phyloP scores from a whole-genome alignment of 2,797 vertebrate species.

The Pseudotriccus pelzelni region DNA sequence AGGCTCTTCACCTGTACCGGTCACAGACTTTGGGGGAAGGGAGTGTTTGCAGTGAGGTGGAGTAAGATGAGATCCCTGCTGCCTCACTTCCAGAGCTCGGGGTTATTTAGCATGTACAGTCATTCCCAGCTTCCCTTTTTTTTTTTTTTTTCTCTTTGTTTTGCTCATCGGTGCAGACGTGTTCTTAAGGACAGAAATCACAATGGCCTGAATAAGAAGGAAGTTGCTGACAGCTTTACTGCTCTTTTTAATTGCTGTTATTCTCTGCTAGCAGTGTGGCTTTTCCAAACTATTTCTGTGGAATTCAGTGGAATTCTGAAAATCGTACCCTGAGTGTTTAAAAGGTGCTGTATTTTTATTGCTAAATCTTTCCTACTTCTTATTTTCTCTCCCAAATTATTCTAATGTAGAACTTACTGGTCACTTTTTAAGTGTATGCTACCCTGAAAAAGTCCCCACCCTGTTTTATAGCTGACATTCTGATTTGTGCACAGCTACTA shows the following conservation, averaged over 20 bases:
- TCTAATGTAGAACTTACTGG: background rate
- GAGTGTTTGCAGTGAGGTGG: background rate
- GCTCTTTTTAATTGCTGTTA: background rate
- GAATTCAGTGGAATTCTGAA: background rate
- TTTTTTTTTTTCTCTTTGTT: background rate
- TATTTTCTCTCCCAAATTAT: background rate
- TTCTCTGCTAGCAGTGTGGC: background rate
- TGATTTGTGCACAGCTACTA: background rate
- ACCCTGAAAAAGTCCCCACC: background rate
- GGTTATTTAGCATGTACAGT: background rate
- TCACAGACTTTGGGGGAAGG: background rate
- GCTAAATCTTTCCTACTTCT: background rate
- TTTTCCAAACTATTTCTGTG: background rate
- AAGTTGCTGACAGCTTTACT: slow-evolving; percentile 36
- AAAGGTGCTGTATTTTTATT: background rate
- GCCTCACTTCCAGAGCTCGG: background rate
- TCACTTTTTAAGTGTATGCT: background rate
- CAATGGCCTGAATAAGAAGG: background rate
- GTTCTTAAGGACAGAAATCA: background rate
- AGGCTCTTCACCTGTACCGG: background rate
- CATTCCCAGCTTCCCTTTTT: background rate
- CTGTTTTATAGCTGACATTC: background rate
- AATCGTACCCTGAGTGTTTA: background rate
- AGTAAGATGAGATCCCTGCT: rapidly evolving
- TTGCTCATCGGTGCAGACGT: background rate